Conservation (phyloP, 2,113 vertebrate genomes). For the Peucedramus taeniatus region DNA sequence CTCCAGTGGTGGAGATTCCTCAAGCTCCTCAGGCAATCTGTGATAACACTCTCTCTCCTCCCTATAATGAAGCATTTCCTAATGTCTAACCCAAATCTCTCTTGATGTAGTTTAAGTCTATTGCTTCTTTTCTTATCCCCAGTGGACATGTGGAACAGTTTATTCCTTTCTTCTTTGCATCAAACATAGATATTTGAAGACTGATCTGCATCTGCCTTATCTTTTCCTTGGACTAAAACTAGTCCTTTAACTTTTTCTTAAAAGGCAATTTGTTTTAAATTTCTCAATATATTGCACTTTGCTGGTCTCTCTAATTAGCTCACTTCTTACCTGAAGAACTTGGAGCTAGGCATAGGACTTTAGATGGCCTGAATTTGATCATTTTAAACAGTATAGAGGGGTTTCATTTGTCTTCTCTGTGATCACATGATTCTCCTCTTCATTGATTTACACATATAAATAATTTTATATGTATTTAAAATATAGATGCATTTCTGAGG, state of each 20-base stretch:
- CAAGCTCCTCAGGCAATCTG: neutral
- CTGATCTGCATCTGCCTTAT: neutral
- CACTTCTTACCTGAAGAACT: neutral
- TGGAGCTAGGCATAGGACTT: neutral
- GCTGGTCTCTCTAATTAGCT: neutral
- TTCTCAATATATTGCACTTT: neutral
- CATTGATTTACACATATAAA: neutral
- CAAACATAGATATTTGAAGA: neutral
- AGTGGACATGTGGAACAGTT: neutral
- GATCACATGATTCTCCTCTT: neutral
- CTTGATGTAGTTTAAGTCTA: neutral
- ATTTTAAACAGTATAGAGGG: neutral
- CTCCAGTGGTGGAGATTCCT: neutral
- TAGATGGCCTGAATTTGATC: neutral
- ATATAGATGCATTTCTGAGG: neutral
- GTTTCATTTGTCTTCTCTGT: neutral
- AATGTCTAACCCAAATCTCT: neutral
- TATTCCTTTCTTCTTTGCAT: neutral
- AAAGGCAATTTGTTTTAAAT: neutral
- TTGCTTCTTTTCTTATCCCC: neutral
- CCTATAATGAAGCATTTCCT: neutral
- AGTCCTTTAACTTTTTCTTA: neutral
- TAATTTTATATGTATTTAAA: neutral
- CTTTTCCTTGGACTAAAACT: neutral
- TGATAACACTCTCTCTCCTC: neutral